Evolutionary conservation across 2,797 vertebrate genomes (phyloP), one percentile per base, ranked within the genome.

Genomic region (Caiman crocodilus): DNA sequence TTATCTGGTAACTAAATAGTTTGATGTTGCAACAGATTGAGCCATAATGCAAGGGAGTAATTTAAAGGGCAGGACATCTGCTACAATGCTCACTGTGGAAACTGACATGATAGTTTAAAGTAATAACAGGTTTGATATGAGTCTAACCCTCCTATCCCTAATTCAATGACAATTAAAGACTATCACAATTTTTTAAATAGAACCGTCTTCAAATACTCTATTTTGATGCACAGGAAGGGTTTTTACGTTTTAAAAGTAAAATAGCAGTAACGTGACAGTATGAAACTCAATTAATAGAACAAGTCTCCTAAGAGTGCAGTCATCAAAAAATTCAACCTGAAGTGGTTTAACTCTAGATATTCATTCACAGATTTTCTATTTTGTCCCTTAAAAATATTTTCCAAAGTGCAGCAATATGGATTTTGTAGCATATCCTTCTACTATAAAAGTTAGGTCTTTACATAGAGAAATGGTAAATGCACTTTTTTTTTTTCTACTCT

Each of bases 1-100:
- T 5, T 2, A 87, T 74, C 77, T 88, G 60, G 75, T 69, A 89
- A 74, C 28, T 12, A 9, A 84, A 9, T 56, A 21, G 87, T 28
- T 60, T 79, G 9, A 23, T 58, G 28, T 32, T 17, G 32, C 15
- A 84, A 63, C 6, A 3, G 32, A 95, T 78, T 96, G 89, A 85
- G 76, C 42, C 90, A 76, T 11, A 84, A 83, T 0, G 0, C 3
- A 6, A 25, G n/a, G 9, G 56, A 87, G 42, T 80, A 17, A 75
- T 0, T 57, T 26, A 82, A 79, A 61, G 0, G 0, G 23, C 74
- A 94, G 35, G 74, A n/a, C 2, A 26, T 25, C 76, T 69, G 61
- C 69, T 90, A 9, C 4, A 58, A 60, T 2, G 13, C 7, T 90
- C 64, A 60, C 32, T 2, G 0, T 56, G 59, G 79, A 94, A 96